Conservation (phyloP, 2,797 vertebrate genomes). For the Mormyrus hasselquistii region DNA sequence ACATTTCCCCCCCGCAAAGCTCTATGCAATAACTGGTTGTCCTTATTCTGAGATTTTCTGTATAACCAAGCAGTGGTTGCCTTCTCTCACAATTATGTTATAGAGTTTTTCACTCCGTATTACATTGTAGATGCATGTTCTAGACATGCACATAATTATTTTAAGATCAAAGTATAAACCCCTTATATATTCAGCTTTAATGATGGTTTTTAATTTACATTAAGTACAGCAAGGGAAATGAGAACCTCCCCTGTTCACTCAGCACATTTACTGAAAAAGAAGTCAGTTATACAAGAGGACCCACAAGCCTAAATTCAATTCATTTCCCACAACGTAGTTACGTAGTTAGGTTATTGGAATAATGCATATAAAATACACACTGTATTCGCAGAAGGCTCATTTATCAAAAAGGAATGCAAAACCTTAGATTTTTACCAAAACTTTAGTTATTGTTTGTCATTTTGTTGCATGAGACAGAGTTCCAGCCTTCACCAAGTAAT, state of each 20-base stretch:
- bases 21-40: not conserved
- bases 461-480: not conserved
- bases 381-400: not conserved
- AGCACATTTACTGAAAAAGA: not conserved
- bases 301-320: slow-evolving; percentile 9
- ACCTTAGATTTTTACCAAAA: not conserved
- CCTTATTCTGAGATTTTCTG: not conserved
- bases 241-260: not conserved
- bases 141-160: not conserved
- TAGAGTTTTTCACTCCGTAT: not conserved
- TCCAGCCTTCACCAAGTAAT: not conserved
- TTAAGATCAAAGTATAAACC: slow-evolving; percentile 5
- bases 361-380: not conserved
- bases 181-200: slow-evolving; percentile 1
- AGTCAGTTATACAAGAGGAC: slow-evolving; percentile 6
- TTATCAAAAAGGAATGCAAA: not conserved
- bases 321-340: not conserved
- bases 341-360: not conserved
- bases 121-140: not conserved
- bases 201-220: slow-evolving; percentile 9
- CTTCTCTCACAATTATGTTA: not conserved
- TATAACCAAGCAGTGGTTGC: not conserved
- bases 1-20: not conserved
- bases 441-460: not conserved
- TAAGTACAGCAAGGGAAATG: slow-evolving; percentile 8